phyloP scores from a whole-genome alignment of 2,113 vertebrate genomes.

The Lates calcarifer region DNA sequence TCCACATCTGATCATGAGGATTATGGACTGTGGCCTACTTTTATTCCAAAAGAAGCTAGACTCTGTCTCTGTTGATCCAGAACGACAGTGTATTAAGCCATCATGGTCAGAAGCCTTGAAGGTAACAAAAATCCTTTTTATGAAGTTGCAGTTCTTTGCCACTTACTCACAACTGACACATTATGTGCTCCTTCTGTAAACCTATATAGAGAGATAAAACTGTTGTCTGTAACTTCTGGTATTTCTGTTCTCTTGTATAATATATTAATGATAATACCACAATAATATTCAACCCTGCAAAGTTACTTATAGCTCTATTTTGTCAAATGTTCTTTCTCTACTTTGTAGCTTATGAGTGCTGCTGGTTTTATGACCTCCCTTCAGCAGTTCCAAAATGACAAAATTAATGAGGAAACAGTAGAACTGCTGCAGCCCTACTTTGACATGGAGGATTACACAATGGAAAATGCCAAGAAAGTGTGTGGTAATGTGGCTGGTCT shows the following conservation, averaged over 20 bases:
- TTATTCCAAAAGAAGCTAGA: conserved; percentile 87
- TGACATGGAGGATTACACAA: conserved; percentile 86
- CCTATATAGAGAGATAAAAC: not conserved
- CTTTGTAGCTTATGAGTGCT: conserved; percentile 86
- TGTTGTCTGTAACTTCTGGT: not conserved
- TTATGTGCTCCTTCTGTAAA: not conserved
- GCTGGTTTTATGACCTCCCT: conserved; percentile 86
- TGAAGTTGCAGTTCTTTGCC: conserved; percentile 33
- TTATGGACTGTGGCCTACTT: conserved; percentile 87
- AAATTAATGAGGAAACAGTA: conserved; percentile 86
- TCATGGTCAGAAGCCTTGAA: conserved; percentile 87
- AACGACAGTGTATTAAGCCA: conserved; percentile 78
- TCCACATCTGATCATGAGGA: conserved; percentile 89
- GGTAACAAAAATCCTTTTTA: conserved; percentile 73
- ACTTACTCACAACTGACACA: not conserved
- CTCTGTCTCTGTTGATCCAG: conserved; percentile 79
- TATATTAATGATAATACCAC: no score
- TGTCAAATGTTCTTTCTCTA: not conserved
- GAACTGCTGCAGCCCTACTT: conserved; percentile 86
- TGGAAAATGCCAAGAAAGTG: conserved; percentile 87
- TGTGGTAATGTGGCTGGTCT: conserved; percentile 89
- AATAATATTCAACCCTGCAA: not conserved
- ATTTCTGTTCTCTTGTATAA: not conserved
- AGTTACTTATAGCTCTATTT: not conserved
- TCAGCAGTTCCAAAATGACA: conserved; percentile 84